phyloP scores from a whole-genome alignment of 2,888 invertebrate species.

The Sisyra nigra region DNA sequence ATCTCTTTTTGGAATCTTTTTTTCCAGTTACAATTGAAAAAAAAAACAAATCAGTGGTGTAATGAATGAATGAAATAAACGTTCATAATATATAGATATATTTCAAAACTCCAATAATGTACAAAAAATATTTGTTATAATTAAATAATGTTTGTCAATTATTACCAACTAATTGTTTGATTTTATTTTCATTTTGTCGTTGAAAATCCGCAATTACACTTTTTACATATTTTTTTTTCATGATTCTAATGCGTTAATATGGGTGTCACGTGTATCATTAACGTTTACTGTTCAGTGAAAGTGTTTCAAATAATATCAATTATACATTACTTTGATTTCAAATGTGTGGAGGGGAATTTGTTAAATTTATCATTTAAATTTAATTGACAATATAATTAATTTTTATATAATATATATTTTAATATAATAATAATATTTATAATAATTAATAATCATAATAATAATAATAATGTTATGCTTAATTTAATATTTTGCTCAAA shows the following conservation, averaged over 20 bases:
- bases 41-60: too few species aligned
- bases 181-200: too few species aligned
- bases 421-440: constrained; percentile 7
- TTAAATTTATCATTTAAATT: constrained; percentile 11
- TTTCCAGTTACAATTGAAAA: too few species aligned
- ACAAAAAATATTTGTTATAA: constrained; percentile 54
- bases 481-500: constrained; percentile 5
- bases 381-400: constrained; percentile 33
- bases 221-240: too few species aligned
- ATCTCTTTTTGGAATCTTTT: too few species aligned
- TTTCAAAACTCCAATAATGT: constrained; percentile 57
- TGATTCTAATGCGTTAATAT: too few species aligned
- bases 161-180: not conserved
- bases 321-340: too few species aligned
- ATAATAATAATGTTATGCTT: constrained; percentile 3
- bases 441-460: constrained; percentile 8
- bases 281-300: too few species aligned
- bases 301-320: too few species aligned
- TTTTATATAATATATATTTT: constrained; percentile 14
- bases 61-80: not conserved
- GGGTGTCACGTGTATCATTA: too few species aligned
- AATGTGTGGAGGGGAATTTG: constrained; percentile 3
- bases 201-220: too few species aligned
- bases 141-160: constrained; percentile 37
- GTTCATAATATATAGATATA: constrained; percentile 39